Evolutionary conservation across 1,140 invertebrate genomes (phyloP).

Genomic region (Drosophila eugracilis): DNA sequence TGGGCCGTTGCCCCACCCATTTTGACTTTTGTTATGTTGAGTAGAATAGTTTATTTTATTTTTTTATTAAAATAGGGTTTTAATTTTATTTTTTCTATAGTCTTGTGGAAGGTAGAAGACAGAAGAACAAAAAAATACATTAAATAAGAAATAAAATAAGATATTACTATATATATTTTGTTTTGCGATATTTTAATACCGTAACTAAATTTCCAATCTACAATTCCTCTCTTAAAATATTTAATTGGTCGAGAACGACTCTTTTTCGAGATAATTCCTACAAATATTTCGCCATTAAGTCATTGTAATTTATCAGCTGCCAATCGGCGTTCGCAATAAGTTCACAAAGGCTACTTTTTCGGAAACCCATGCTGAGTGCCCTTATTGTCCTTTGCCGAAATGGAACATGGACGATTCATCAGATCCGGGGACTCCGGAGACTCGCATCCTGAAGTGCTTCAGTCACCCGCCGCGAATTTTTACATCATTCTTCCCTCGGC

Average conservation of each 20-base stretch:
- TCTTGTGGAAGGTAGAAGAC: too few species aligned
- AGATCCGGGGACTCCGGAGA: background rate
- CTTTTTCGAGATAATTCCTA: background rate
- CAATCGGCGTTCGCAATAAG: constrained; percentile 14
- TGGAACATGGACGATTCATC: constrained; percentile 27
- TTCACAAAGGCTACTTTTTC: constrained; percentile 17
- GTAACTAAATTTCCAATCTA: too few species aligned
- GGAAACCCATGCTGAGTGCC: constrained; percentile 23
- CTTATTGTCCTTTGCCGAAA: constrained; percentile 31
- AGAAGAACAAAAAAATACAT: too few species aligned
- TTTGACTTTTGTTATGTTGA: too few species aligned
- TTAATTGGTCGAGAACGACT: background rate
- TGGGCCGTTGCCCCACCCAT: too few species aligned
- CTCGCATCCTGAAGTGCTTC: background rate
- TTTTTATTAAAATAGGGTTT: too few species aligned
- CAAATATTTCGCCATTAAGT: constrained; percentile 1
- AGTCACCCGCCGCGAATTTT: constrained; percentile 21
- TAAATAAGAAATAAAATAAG: too few species aligned
- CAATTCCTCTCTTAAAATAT: background rate
- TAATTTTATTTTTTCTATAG: too few species aligned
- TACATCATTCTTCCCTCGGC: background rate
- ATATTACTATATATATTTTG: too few species aligned
- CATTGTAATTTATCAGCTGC: constrained; percentile 39
- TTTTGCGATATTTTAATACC: too few species aligned
- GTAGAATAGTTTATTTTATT: too few species aligned